Percentiles rank a stretch among this genome's conserved stretches.
These are phyloP conservation scores for Anastrepha obliqua DNA, from an alignment of 1,140 invertebrate species.

Conservation along the genomic window DNA sequence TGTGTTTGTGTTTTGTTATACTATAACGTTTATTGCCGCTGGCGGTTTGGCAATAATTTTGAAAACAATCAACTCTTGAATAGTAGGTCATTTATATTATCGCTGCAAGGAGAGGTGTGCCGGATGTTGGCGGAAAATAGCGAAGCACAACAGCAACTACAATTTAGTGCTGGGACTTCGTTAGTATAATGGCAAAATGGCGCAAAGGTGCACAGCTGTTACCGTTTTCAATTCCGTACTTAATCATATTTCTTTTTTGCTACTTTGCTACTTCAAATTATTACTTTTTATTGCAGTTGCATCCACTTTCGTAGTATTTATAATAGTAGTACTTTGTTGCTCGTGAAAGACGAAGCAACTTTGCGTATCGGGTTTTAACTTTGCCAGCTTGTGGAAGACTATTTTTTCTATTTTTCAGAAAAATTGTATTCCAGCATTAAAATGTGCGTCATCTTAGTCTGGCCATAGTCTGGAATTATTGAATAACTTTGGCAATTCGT, in stretches of 20 bases:
- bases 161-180: constrained; percentile 9
- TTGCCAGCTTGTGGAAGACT: too few relatives aligned
- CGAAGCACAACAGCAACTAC: background rate
- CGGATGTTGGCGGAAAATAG: background rate
- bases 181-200: constrained; percentile 8
- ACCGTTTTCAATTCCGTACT: background rate
- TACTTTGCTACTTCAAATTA: constrained; percentile 3
- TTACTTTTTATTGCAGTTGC: background rate
- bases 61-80: constrained; percentile 54
- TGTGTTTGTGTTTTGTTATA: background rate
- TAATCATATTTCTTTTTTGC: constrained; percentile 30
- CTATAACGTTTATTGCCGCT: constrained; percentile 30
- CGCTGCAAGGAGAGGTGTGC: background rate
- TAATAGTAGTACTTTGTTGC: too few relatives aligned
- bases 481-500: too few relatives aligned
- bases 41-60: constrained; percentile 42
- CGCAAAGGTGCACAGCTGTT: constrained; percentile 39
- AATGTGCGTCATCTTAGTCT: too few relatives aligned
- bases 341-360: too few relatives aligned
- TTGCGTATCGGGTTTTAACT: too few relatives aligned
- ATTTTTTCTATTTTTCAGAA: background rate
- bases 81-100: constrained; percentile 46
- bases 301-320: background rate
- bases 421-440: background rate
- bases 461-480: too few relatives aligned